Conservation (phyloP, 2,113 vertebrate genomes). For the Benitochromis conjunctus region DNA sequence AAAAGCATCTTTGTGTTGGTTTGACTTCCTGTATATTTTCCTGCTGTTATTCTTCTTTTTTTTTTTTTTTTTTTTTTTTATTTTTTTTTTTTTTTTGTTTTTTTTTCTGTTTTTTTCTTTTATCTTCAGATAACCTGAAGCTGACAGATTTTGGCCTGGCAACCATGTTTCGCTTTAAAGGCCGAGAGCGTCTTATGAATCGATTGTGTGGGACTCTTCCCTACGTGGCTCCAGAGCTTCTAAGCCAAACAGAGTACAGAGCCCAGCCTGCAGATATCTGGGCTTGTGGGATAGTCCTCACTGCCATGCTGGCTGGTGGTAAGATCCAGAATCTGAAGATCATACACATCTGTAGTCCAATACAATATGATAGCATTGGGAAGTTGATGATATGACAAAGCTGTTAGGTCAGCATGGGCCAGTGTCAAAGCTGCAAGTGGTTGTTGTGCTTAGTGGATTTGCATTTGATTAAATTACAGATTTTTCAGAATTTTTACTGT, state of each 20-base stretch:
- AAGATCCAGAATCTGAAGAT: background rate
- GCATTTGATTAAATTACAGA: background rate
- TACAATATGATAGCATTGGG: background rate
- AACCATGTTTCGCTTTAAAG: conserved; percentile 90
- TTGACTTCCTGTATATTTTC: too few relatives aligned
- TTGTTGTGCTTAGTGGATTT: background rate
- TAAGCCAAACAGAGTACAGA: conserved; percentile 80
- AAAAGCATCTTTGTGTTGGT: too few relatives aligned
- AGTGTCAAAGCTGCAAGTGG: background rate
- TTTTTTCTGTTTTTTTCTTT: too few relatives aligned
- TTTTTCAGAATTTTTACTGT: background rate
- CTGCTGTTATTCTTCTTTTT: too few relatives aligned
- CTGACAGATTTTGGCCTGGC: conserved; percentile 95
- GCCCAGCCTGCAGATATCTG: conserved; percentile 92
- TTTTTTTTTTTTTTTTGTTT: too few relatives aligned
- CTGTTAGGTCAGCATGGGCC: background rate
- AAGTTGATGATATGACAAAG: background rate
- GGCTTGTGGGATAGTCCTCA: conserved; percentile 95
- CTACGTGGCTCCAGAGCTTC: conserved; percentile 92
- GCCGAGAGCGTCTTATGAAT: conserved; percentile 81
- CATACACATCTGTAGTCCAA: background rate
- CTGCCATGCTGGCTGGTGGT: conserved; percentile 98
- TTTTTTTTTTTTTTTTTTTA: too few relatives aligned
- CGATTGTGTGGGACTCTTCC: conserved; percentile 92
- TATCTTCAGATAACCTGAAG: conserved; percentile 91